These are phyloP conservation scores for Brotula barbata DNA, from an alignment of 2,797 vertebrate genomes.

Conservation along the genomic window DNA sequence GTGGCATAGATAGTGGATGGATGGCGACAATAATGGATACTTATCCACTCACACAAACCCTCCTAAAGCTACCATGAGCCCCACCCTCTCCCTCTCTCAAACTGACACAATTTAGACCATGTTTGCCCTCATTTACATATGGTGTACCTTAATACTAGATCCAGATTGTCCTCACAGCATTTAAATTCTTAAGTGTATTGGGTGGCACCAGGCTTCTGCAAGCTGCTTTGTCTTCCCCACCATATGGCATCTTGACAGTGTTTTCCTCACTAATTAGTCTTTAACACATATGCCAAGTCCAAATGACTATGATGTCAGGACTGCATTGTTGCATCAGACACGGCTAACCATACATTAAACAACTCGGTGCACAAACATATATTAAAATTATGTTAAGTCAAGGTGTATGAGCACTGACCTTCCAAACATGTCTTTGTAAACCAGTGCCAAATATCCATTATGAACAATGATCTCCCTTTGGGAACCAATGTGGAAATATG, in stretches of 20 bases:
- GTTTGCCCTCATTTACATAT: slow-evolving; percentile 79
- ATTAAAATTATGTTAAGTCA: not conserved
- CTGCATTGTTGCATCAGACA: slow-evolving; percentile 68
- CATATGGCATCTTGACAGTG: slow-evolving; percentile 85
- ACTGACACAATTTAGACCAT: slow-evolving; percentile 69
- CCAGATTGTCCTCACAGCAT: slow-evolving; percentile 71
- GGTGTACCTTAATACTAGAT: slow-evolving; percentile 71
- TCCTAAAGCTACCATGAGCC: too few relatives aligned
- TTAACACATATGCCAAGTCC: slow-evolving; percentile 82
- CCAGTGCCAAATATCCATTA: slow-evolving; percentile 35
- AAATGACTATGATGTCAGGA: slow-evolving; percentile 78
- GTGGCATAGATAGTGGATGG: too few relatives aligned
- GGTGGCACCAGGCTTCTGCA: slow-evolving; percentile 76
- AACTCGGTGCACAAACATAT: slow-evolving; percentile 11
- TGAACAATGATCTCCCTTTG: slow-evolving; percentile 28
- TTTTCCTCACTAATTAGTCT: slow-evolving; percentile 84
- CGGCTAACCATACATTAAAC: slow-evolving; percentile 41
- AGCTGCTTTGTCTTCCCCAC: slow-evolving; percentile 79
- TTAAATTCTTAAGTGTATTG: slow-evolving; percentile 73
- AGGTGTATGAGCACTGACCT: not conserved
- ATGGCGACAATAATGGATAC: too few relatives aligned
- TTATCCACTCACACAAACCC: too few relatives aligned
- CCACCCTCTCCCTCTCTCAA: slow-evolving; percentile 13
- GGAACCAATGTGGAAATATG: slow-evolving; percentile 4
- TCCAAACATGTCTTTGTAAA: not conserved